Base-by-base conservation (phyloP, 2,797 vertebrate species). In the Phoebastria nigripes region DNA sequence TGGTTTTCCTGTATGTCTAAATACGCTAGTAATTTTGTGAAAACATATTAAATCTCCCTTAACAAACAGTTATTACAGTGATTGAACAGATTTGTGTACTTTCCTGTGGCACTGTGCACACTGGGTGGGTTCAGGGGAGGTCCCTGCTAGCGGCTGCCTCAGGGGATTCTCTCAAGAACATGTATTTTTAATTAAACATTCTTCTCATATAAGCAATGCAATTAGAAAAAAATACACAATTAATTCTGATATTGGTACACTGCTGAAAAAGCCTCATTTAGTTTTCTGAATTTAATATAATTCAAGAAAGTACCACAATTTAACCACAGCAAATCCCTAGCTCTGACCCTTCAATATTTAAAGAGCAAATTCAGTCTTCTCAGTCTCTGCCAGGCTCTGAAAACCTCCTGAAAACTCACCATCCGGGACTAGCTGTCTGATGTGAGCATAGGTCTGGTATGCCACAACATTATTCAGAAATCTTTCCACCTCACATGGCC, bases 281-380 rank as follows among this genome's bases (percentile, higher is more conserved):
- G 26, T 90, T 88, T 63, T 51, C 72, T 62, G 37, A 41, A 76
- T 81, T 52, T 37, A 62, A 88, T 42, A 39, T 31, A 88, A 71
- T 67, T 54, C 49, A 80, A 58, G 35, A 95, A 70, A 81, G 63
- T 11, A 22, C 54, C 59, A 88, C n/a, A 49, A 52, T 62, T 89
- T 67, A 87, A 80, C 37, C 8, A 25, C 72, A 93, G 58, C 35
- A 81, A 72, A 85, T 63, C 74, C 72, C 52, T 80, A 67, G 25
- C 63, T 94, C 85, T 95, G 74, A 59, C 46, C 49, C 79, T 94
- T 96, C 69, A 95, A 82, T 92, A 95, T 86, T 96, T 95, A 93
- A 97, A 96, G 49, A 95, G 31, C 6, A 84, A 85, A 84, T 44
- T 79, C 66, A 69, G 25, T 81, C 39, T 76, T 63, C 39, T 44